These are phyloP conservation scores for Prenolepis imparis DNA, from an alignment of 2,888 invertebrate species.

Conservation along the genomic window DNA sequence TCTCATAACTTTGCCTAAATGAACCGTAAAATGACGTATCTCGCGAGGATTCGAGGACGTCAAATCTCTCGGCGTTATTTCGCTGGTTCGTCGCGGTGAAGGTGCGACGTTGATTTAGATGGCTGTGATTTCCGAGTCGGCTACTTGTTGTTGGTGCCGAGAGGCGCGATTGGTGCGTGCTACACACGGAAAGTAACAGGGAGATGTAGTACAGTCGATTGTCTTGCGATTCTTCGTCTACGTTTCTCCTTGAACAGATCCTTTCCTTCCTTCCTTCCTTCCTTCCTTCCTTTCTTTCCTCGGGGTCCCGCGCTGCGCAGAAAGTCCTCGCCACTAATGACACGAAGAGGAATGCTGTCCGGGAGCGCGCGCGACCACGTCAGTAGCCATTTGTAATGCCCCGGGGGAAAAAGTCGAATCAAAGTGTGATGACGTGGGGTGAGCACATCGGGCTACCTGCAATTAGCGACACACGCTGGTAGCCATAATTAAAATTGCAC, in stretches of 20 bases:
- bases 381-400: slow-evolving; percentile 85
- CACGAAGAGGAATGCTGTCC: slow-evolving; percentile 85
- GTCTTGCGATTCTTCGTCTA: slow-evolving; percentile 43
- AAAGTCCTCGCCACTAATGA: slow-evolving; percentile 84
- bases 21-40: slow-evolving; percentile 22
- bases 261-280: slow-evolving; percentile 31
- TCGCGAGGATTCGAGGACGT: slow-evolving; percentile 34
- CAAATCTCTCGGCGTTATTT: slow-evolving; percentile 47
- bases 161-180: slow-evolving; percentile 66
- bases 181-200: slow-evolving; percentile 69
- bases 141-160: slow-evolving; percentile 78
- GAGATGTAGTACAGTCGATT: slow-evolving; percentile 58
- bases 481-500: slow-evolving; percentile 81
- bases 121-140: slow-evolving; percentile 81
- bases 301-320: slow-evolving; percentile 65
- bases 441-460: slow-evolving; percentile 74
- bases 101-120: slow-evolving; percentile 81
- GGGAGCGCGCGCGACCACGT: slow-evolving; percentile 80
- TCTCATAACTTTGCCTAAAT: neutral
- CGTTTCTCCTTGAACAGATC: slow-evolving; percentile 16
- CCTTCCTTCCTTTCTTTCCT: slow-evolving; percentile 35
- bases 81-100: slow-evolving; percentile 64
- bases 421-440: slow-evolving; percentile 82
- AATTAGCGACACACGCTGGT: slow-evolving; percentile 81
- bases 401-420: slow-evolving; percentile 80